Evolutionary conservation across 2,888 invertebrate species (phyloP).

Genomic region (Xanthia togata): DNA sequence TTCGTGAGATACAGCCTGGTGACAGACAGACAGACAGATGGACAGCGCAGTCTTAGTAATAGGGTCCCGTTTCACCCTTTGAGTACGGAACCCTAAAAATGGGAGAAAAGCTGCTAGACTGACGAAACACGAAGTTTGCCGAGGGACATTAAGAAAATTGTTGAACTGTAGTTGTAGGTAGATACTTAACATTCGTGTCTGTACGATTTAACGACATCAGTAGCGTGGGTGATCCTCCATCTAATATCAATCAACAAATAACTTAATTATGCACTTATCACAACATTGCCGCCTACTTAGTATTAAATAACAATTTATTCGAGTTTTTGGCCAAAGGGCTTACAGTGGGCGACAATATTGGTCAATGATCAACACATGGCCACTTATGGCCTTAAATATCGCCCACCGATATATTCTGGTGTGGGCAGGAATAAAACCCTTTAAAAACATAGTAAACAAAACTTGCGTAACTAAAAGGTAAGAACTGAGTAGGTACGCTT

Average conservation of each 20-base stretch:
- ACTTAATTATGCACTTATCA: constrained; percentile 41
- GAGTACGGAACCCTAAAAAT: too few species aligned
- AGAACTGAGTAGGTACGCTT: too few species aligned
- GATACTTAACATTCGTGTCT: not conserved
- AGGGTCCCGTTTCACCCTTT: too few species aligned
- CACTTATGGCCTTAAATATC: constrained; percentile 53
- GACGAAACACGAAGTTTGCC: too few species aligned
- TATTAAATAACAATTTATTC: constrained; percentile 15
- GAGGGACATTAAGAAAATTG: too few species aligned
- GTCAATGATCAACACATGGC: constrained; percentile 53
- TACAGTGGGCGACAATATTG: constrained; percentile 58
- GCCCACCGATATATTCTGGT: constrained; percentile 43
- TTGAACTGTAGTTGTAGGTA: not conserved
- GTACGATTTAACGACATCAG: not conserved
- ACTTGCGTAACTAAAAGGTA: too few species aligned
- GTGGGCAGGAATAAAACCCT: constrained; percentile 56
- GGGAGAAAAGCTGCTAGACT: too few species aligned
- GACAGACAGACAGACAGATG: too few species aligned
- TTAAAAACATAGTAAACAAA: not conserved
- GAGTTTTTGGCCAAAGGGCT: constrained; percentile 50
- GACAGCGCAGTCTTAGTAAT: too few species aligned
- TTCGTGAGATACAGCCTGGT: too few species aligned
- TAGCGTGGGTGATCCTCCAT: constrained; percentile 29
- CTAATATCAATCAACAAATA: constrained; percentile 29
- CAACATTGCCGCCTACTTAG: constrained; percentile 37